These are phyloP conservation scores for Galeopterus variegatus DNA, from an alignment of 2,113 vertebrate genomes.

Conservation along the genomic window DNA sequence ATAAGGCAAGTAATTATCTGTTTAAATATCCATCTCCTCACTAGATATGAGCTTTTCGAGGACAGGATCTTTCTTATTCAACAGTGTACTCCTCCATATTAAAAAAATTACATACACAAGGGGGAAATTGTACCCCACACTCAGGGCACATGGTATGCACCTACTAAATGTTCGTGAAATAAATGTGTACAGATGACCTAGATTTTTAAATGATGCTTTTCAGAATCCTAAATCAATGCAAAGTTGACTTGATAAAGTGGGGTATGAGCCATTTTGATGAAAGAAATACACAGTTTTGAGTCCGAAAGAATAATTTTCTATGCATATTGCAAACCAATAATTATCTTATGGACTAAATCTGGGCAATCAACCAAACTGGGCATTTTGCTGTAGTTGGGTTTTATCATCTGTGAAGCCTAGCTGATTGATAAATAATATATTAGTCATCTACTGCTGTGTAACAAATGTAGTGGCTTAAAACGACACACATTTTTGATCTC, in stretches of 20 bases:
- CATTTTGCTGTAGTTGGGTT: not conserved
- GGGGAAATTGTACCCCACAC: not conserved
- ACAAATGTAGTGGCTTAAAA: not conserved
- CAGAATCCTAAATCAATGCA: no score
- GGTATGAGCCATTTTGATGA: conserved; percentile 22
- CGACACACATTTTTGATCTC: not conserved
- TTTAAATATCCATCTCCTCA: not conserved
- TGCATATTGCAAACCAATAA: conserved; percentile 25
- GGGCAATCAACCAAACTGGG: conserved; percentile 19
- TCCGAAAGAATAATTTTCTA: conserved; percentile 13
- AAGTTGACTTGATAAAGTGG: not conserved
- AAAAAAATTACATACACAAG: not conserved
- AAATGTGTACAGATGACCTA: not conserved
- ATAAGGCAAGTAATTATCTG: conserved; percentile 33
- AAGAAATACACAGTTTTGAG: conserved; percentile 35
- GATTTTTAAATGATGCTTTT: conserved; percentile 21
- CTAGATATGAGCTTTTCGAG: conserved; percentile 4
- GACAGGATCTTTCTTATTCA: conserved; percentile 16
- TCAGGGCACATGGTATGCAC: not conserved
- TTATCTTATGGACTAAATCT: conserved; percentile 16
- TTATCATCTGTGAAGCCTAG: conserved; percentile 37
- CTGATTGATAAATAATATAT: not conserved
- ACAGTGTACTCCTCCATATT: not conserved
- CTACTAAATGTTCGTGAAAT: not conserved
- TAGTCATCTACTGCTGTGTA: not conserved